Percentiles rank a stretch among this genome's conserved stretches.
phyloP scores from a whole-genome alignment of 2,888 invertebrate species.

The Tetramorium bicarinatum region DNA sequence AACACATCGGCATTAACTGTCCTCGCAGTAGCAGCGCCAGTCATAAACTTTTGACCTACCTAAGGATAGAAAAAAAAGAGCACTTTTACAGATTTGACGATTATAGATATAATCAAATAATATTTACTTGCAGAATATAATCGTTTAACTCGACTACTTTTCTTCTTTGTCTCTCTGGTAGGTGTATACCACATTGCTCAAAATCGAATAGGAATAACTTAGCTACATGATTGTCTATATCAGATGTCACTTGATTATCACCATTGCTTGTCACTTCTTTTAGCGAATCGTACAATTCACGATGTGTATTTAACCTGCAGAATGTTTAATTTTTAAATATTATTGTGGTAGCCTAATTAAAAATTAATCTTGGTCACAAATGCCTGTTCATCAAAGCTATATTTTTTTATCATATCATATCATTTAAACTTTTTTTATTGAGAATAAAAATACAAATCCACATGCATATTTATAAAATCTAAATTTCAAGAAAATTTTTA shows the following conservation, averaged over 20 bases:
- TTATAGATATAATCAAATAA: conserved; percentile 14
- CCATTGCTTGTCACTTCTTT: conserved; percentile 90
- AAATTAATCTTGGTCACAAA: background rate
- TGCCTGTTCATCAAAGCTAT: background rate
- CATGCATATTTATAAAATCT: background rate
- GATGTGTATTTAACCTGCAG: conserved; percentile 95
- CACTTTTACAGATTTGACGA: background rate
- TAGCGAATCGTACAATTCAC: conserved; percentile 93
- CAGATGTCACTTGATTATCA: conserved; percentile 89
- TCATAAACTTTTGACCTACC: conserved; percentile 94
- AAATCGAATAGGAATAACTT: conserved; percentile 98
- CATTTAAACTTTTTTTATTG: background rate
- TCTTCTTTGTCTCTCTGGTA: conserved; percentile 91
- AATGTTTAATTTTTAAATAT: conserved; percentile 9
- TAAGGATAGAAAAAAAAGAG: conserved; percentile 73
- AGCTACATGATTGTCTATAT: conserved; percentile 95
- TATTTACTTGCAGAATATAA: conserved; percentile 90
- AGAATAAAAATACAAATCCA: background rate
- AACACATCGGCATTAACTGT: conserved; percentile 89
- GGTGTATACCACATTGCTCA: conserved; percentile 98
- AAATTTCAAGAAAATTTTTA: background rate
- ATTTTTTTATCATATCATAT: background rate
- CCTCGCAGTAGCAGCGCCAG: conserved; percentile 91
- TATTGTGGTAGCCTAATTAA: background rate
- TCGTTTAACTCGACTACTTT: conserved; percentile 95